Percentiles rank a stretch among this genome's conserved stretches.
Evolutionary conservation across 2,888 invertebrate genomes (phyloP).

Genomic region (Phyllotreta cruciferae): DNA sequence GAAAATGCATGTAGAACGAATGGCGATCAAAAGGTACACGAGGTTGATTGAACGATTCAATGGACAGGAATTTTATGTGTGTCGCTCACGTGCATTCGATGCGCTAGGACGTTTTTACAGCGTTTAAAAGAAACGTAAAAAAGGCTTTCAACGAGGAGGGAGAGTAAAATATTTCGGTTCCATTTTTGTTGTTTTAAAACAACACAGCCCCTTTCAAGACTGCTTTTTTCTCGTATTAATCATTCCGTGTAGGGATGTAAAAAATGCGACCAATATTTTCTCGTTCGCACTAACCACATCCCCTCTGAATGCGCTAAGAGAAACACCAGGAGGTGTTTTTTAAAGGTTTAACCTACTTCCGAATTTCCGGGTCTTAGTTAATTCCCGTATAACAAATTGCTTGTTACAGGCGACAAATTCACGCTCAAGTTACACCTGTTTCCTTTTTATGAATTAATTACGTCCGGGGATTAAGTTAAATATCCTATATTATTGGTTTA

Average conservation of each 20-base stretch:
- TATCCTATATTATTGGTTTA: not conserved
- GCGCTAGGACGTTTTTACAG: not conserved
- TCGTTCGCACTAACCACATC: slow-evolving; percentile 8
- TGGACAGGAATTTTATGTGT: not conserved
- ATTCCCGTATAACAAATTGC: slow-evolving; percentile 13
- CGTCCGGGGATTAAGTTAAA: not conserved
- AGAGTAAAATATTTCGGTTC: not conserved
- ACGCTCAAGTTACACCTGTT: slow-evolving; percentile 6
- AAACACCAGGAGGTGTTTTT: slow-evolving; percentile 14
- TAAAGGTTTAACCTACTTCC: slow-evolving; percentile 18
- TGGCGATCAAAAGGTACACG: not conserved
- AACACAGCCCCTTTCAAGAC: not conserved
- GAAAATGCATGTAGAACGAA: slow-evolving; percentile 9
- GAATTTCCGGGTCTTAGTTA: slow-evolving; percentile 6
- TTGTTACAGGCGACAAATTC: slow-evolving; percentile 18
- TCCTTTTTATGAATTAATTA: slow-evolving; percentile 3
- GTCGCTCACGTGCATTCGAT: slow-evolving; percentile 2
- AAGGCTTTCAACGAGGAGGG: not conserved
- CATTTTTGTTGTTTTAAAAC: not conserved
- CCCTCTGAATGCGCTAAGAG: slow-evolving; percentile 12
- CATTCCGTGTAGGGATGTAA: not conserved
- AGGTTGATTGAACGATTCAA: not conserved
- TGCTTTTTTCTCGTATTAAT: not conserved
- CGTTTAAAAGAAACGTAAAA: no score
- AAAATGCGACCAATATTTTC: slow-evolving; percentile 15